Percentiles rank a stretch among this genome's conserved stretches.
Evolutionary conservation across 2,797 vertebrate genomes (phyloP).

Genomic region (Tauraco hartlaubi): DNA sequence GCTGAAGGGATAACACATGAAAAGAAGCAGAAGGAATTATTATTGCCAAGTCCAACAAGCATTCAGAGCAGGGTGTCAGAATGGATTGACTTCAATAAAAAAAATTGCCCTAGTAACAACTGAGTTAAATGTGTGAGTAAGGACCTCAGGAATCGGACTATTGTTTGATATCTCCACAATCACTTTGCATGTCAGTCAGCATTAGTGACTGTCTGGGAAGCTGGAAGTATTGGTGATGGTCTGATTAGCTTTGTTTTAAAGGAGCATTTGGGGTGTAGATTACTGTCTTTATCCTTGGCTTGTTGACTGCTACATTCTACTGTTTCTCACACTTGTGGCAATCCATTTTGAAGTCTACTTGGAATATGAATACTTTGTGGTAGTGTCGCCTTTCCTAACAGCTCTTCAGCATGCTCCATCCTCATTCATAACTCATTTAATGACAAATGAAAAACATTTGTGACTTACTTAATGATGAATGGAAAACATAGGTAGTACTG

Average conservation of each 20-base stretch:
- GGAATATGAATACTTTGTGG: not conserved
- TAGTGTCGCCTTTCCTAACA: not conserved
- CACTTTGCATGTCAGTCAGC: conserved; percentile 47
- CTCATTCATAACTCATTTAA: not conserved
- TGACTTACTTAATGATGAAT: not conserved
- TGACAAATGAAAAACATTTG: not conserved
- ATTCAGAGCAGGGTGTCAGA: conserved; percentile 54
- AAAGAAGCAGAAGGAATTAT: conserved; percentile 72
- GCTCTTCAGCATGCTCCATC: not conserved
- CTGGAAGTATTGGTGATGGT: not conserved
- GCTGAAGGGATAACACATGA: conserved; percentile 66
- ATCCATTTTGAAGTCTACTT: not conserved
- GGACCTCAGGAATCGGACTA: not conserved
- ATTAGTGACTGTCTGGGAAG: conserved; percentile 37
- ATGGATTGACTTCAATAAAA: conserved; percentile 62
- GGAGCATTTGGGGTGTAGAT: not conserved
- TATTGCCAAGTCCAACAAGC: conserved; percentile 52
- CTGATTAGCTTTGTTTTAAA: conserved; percentile 2
- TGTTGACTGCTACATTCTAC: not conserved
- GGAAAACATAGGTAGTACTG: not conserved
- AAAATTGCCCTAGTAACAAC: conserved; percentile 2
- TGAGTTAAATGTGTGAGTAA: conserved; percentile 40
- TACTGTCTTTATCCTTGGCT: not conserved
- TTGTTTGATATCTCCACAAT: conserved; percentile 57
- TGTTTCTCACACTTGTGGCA: not conserved